Conservation (phyloP, 2,888 invertebrate genomes). For the Pyrrhopygopsis socrates region DNA sequence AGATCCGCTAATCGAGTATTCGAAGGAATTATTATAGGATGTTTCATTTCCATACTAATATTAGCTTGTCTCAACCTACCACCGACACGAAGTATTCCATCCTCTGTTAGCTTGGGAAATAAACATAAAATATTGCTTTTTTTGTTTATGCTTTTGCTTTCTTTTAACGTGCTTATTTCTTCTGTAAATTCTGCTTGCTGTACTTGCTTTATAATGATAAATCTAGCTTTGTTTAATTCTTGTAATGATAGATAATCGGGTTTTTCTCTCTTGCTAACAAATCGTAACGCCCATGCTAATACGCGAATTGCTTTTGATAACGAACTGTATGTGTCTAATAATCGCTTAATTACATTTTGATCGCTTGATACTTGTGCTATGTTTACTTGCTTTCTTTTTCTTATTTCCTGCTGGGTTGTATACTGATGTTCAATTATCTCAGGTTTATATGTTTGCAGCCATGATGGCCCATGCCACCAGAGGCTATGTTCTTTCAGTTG, state of each 20-base stretch:
- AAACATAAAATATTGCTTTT: constrained; percentile 40
- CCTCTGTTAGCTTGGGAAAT: constrained; percentile 30
- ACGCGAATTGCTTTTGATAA: too few relatives aligned
- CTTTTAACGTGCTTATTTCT: not conserved
- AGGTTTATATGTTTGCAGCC: not conserved
- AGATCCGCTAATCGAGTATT: constrained; percentile 50
- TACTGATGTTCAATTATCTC: not conserved
- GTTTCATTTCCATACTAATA: not conserved
- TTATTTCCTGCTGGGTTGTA: not conserved
- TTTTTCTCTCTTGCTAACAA: not conserved
- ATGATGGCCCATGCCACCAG: not conserved
- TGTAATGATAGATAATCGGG: not conserved
- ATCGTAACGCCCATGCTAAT: too few relatives aligned
- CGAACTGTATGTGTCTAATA: not conserved
- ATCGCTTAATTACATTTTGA: not conserved
- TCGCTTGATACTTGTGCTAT: not conserved
- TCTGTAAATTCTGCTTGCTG: not conserved
- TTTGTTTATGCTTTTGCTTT: not conserved
- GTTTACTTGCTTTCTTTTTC: not conserved
- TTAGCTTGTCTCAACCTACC: constrained; percentile 40
- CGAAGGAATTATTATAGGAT: constrained; percentile 50
- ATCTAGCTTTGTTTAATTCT: not conserved
- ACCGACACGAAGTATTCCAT: constrained; percentile 44
- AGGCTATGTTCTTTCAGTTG: not conserved
- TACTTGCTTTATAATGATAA: not conserved